Base-by-base conservation (phyloP, 2,888 invertebrate genomes). In the Keiferia lycopersicella region DNA sequence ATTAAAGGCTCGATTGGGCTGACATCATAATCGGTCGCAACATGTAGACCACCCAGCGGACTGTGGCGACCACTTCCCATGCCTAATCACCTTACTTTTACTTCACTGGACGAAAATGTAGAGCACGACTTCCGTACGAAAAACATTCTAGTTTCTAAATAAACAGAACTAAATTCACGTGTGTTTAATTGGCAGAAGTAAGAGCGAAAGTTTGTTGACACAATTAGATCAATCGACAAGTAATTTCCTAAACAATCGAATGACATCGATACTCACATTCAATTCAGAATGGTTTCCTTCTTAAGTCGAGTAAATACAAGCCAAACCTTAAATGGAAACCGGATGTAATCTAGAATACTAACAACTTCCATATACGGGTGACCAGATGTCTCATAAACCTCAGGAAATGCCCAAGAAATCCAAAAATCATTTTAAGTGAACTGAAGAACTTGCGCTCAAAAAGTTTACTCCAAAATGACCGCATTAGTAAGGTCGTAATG, bases 11-110 rank as follows among this genome's bases (percentile, higher is more conserved):
- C 69, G 69, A 70, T 73, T 71, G 69, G 74, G 73, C 76, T 74
- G 73, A 61, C 66, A 75, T 73, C 70, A 72, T 73, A 71, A 73
- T 76, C 74, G 78, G 83, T 80, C 77, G 78, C 75, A 78, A 72
- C 72, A 66, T 70, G 69, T 70, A 69, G 80, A 82, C 81, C 82
- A 77, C 80, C 81, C 80, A 76, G 73, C 69, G 73, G 75, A 78
- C 68, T 73, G 71, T 77, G 77, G 74, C 78, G 71, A 77, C 75
- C 79, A 75, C 74, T 72, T 73, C 82, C 78, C 80, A 78, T 78
- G 75, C 66, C 70, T 66, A 73, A 71, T 66, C 68, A 68, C 62
- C 67, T 68, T 69, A 73, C 74, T 76, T 77, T 75, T 76, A 78
- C 65, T 77, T 74, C 75, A 78, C 57, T 73, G 71, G 67, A 72